Evolutionary conservation across 2,888 invertebrate species (phyloP).

Genomic region (Cataglyphis albicans): DNA sequence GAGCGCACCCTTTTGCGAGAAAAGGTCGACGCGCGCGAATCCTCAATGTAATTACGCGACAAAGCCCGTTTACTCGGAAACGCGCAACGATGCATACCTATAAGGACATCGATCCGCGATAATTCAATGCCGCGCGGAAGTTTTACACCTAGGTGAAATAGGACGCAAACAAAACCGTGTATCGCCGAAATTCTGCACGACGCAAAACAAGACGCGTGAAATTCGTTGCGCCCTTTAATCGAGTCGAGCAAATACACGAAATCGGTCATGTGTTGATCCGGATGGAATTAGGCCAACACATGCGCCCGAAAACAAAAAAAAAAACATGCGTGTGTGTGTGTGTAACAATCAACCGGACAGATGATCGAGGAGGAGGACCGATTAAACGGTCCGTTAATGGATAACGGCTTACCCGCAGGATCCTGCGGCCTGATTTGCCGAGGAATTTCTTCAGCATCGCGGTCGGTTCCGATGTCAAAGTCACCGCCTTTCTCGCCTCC

Average conservation of each 20-base stretch:
- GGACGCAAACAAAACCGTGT: slow-evolving; percentile 30
- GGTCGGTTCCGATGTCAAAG: not conserved
- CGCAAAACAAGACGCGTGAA: not conserved
- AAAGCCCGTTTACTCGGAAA: not conserved
- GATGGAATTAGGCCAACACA: slow-evolving; percentile 66
- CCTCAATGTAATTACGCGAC: not conserved
- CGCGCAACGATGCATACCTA: not conserved
- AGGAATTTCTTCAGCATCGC: slow-evolving; percentile 82
- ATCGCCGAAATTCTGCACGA: slow-evolving; percentile 18
- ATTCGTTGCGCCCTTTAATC: not conserved
- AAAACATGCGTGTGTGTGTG: slow-evolving; percentile 54
- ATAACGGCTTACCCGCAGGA: slow-evolving; percentile 81
- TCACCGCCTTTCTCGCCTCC: not conserved
- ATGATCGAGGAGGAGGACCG: not conserved
- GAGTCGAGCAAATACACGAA: slow-evolving; percentile 2
- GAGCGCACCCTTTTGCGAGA: not conserved
- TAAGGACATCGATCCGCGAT: slow-evolving; percentile 37
- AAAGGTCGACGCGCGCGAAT: slow-evolving; percentile 10
- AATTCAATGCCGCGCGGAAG: slow-evolving; percentile 11
- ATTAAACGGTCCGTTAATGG: not conserved
- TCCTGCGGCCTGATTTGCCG: slow-evolving; percentile 82
- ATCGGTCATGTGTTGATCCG: slow-evolving; percentile 19
- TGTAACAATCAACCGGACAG: not conserved
- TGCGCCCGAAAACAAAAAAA: slow-evolving; percentile 34
- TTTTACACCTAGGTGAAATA: slow-evolving; percentile 1